Percentiles rank a stretch among this genome's conserved stretches.
These are phyloP conservation scores for Rutilus rutilus DNA, from an alignment of 2,113 vertebrate species.

Conservation along the genomic window DNA sequence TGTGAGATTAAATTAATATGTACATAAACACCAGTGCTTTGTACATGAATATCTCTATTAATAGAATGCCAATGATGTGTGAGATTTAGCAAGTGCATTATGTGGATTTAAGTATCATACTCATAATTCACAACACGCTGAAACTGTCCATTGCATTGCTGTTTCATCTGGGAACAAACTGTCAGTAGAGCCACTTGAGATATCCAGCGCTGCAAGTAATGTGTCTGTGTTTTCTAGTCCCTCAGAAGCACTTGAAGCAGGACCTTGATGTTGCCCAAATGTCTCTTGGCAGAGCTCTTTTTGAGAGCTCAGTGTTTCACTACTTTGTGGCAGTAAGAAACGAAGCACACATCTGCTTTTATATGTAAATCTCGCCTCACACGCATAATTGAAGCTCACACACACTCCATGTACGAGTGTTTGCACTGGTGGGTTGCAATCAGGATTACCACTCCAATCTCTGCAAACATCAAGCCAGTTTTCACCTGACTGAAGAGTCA, in stretches of 20 bases:
- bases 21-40: constrained; percentile 38
- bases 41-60: constrained; percentile 8
- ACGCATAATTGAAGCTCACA: constrained; percentile 5
- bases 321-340: constrained; percentile 46
- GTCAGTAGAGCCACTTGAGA: constrained; percentile 24
- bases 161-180: neutral
- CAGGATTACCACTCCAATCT: constrained; percentile 38
- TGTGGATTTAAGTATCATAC: neutral
- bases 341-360: constrained; percentile 54
- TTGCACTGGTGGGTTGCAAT: constrained; percentile 40
- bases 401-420: constrained; percentile 21
- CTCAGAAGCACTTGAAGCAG: constrained; percentile 41
- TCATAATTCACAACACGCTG: constrained; percentile 12
- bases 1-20: constrained; percentile 36
- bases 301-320: constrained; percentile 51
- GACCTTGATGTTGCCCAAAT: constrained; percentile 54
- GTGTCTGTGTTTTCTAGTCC: constrained; percentile 12
- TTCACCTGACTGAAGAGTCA: constrained; percentile 40
- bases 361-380: constrained; percentile 60
- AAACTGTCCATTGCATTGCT: neutral
- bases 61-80: neutral
- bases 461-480: constrained; percentile 28
- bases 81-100: neutral
- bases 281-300: constrained; percentile 46
- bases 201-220: constrained; percentile 11